phyloP scores from a whole-genome alignment of 2,797 vertebrate genomes.

The Adrianichthys oophorus region DNA sequence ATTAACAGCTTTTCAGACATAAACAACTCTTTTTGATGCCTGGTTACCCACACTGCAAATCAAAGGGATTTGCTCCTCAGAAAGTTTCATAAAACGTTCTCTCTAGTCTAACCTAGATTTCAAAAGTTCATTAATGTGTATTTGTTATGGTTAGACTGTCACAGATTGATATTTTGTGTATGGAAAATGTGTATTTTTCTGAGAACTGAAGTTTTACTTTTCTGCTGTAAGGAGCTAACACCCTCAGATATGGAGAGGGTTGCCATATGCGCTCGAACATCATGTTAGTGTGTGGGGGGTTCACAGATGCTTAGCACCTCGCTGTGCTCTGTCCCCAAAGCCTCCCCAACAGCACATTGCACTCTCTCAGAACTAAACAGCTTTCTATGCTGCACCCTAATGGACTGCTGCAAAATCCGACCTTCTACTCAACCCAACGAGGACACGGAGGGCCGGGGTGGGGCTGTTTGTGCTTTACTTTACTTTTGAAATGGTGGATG shows the following conservation, averaged over 20 bases:
- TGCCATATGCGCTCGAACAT: slow-evolving; percentile 1
- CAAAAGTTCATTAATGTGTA: slow-evolving; percentile 15
- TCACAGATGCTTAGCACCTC: slow-evolving; percentile 18
- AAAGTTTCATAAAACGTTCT: not conserved
- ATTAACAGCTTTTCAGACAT: not conserved
- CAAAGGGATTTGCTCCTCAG: slow-evolving; percentile 15
- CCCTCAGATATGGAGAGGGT: slow-evolving; percentile 20
- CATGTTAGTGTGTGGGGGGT: slow-evolving; percentile 39
- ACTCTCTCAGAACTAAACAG: slow-evolving; percentile 50
- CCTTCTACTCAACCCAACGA: slow-evolving; percentile 70
- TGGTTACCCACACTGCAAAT: not conserved
- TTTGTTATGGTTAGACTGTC: slow-evolving; percentile 26
- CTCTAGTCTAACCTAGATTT: slow-evolving; percentile 14
- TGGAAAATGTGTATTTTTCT: slow-evolving; percentile 16
- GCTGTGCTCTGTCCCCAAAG: slow-evolving; percentile 17
- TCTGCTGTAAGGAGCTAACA: slow-evolving; percentile 15
- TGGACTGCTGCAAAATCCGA: slow-evolving; percentile 73
- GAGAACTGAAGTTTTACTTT: slow-evolving; percentile 42
- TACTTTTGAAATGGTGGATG: slow-evolving; percentile 54
- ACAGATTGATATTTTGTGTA: slow-evolving; percentile 1
- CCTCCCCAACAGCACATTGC: slow-evolving; percentile 40
- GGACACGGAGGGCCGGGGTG: slow-evolving; percentile 33
- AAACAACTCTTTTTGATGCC: not conserved
- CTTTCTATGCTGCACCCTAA: slow-evolving; percentile 64
- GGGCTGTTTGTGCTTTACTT: slow-evolving; percentile 30